Conservation (phyloP, 2,797 vertebrate species). For the Petrocephalus sullivani region DNA sequence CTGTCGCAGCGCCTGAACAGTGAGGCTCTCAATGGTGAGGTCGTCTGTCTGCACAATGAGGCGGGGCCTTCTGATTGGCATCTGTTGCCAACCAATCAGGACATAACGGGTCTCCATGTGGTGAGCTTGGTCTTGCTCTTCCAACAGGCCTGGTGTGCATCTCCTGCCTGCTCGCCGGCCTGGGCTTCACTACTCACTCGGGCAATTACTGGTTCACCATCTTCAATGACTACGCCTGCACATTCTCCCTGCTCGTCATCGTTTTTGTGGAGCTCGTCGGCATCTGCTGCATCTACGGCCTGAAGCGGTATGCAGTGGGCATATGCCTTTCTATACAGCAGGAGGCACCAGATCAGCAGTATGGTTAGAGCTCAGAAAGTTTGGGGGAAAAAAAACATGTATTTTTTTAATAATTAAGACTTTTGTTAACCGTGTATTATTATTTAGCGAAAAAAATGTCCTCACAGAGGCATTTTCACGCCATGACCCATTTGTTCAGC, state of each 20-base stretch:
- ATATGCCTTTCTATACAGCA: not conserved
- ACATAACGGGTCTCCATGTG: not conserved
- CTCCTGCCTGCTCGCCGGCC: constrained; percentile 68
- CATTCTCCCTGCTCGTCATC: constrained; percentile 79
- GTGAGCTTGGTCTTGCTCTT: not conserved
- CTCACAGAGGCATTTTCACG: not conserved
- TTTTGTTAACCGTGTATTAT: not conserved
- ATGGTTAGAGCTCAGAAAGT: not conserved
- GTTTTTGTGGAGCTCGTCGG: constrained; percentile 76
- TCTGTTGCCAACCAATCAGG: not conserved
- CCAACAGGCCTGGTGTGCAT: constrained; percentile 71
- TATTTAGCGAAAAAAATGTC: not conserved
- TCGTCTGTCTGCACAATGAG: not conserved
- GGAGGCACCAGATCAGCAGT: not conserved
- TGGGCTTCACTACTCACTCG: constrained; percentile 77
- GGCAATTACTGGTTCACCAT: constrained; percentile 93
- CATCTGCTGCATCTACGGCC: constrained; percentile 80
- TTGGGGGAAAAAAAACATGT: not conserved
- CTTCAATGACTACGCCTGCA: constrained; percentile 85
- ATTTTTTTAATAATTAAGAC: not conserved
- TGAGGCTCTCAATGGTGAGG: constrained; percentile 81
- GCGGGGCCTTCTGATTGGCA: not conserved
- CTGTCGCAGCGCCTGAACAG: constrained; percentile 66
- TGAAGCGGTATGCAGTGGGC: constrained; percentile 64
- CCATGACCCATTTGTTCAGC: constrained; percentile 7